phyloP scores from a whole-genome alignment of 2,888 invertebrate genomes.

The Hylaea fasciaria region DNA sequence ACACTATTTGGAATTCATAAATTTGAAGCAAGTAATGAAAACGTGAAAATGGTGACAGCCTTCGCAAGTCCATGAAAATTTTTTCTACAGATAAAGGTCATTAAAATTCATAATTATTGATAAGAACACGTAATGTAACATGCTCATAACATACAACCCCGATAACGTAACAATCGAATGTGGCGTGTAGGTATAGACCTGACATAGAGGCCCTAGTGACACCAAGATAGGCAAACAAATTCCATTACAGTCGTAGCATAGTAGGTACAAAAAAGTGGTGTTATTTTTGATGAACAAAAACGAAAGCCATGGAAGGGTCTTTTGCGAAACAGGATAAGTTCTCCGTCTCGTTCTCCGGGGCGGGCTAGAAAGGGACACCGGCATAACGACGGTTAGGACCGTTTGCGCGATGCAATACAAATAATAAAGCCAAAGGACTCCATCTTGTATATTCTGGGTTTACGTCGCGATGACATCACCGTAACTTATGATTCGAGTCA shows the following conservation, averaged over 20 bases:
- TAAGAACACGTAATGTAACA: constrained; percentile 26
- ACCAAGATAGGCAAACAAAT: constrained; percentile 11
- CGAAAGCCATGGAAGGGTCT: constrained; percentile 58
- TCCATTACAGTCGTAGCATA: constrained; percentile 1
- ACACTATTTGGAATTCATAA: neutral
- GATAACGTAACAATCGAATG: constrained; percentile 20
- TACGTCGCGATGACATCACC: constrained; percentile 77
- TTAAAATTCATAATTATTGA: constrained; percentile 37
- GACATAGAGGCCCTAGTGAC: constrained; percentile 25
- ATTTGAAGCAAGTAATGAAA: neutral
- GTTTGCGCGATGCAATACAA: constrained; percentile 77
- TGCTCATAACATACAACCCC: constrained; percentile 17
- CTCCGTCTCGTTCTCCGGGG: constrained; percentile 57
- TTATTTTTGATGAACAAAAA: constrained; percentile 55
- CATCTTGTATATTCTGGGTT: constrained; percentile 65
- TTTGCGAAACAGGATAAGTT: constrained; percentile 66
- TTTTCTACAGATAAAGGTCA: constrained; percentile 33
- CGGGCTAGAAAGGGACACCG: constrained; percentile 63
- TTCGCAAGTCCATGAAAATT: constrained; percentile 20
- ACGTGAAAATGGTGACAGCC: constrained; percentile 6
- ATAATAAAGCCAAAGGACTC: constrained; percentile 72
- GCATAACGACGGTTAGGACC: constrained; percentile 76
- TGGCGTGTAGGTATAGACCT: constrained; percentile 8
- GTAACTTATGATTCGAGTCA: constrained; percentile 78
- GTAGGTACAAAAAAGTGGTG: constrained; percentile 25